phyloP scores from a whole-genome alignment of 2,113 vertebrate genomes.

The Bubo bubo region DNA sequence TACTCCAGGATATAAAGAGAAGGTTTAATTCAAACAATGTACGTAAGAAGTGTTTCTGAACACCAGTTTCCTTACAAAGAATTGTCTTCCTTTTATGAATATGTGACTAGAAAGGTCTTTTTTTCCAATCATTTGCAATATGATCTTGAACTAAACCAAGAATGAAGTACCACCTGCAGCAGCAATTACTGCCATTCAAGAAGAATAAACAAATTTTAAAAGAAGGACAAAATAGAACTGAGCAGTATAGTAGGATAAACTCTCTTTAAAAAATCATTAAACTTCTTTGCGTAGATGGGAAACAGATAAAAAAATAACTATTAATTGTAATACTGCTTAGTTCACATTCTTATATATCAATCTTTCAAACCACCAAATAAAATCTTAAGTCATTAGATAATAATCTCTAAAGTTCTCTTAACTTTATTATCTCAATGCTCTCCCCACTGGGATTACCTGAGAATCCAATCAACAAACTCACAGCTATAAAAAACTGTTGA shows the following conservation, averaged over 20 bases:
- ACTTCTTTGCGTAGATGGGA: neutral
- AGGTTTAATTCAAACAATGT: neutral
- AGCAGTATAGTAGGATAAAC: neutral
- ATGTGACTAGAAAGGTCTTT: neutral
- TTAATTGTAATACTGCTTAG: neutral
- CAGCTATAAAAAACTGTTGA: constrained; percentile 30
- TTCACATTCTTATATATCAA: neutral
- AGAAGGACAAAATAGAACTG: neutral
- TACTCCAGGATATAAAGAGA: neutral
- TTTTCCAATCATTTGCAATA: neutral
- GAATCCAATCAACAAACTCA: constrained; percentile 60
- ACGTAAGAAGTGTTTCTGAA: neutral
- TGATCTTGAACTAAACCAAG: neutral
- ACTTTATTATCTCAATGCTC: constrained; percentile 42
- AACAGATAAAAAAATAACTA: neutral
- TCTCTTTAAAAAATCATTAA: neutral
- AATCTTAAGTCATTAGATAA: constrained; percentile 14
- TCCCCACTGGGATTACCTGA: constrained; percentile 40
- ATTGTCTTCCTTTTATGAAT: neutral
- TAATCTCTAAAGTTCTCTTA: constrained; percentile 44
- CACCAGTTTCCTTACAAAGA: neutral
- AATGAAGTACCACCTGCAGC: neutral
- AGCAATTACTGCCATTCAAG: neutral
- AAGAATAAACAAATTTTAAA: neutral
- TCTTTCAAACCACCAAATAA: constrained; percentile 53